Conservation (phyloP, 2,797 vertebrate genomes). For the Chaetophractus vellerosus region DNA sequence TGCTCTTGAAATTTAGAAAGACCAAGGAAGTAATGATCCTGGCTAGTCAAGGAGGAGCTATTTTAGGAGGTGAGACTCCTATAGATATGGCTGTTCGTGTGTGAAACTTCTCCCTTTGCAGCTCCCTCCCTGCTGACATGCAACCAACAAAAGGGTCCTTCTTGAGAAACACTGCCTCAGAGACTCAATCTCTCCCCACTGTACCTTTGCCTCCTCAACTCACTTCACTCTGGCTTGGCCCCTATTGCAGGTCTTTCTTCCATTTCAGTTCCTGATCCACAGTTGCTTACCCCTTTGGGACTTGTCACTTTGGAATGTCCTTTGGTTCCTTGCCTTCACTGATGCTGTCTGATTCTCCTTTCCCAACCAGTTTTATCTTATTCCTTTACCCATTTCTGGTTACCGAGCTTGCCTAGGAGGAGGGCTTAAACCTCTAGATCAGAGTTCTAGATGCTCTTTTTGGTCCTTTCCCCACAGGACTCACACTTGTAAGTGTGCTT, state of each 20-base stretch:
- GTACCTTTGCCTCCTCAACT: not conserved
- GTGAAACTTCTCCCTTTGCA: not conserved
- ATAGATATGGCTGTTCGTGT: not conserved
- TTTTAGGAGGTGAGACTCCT: not conserved
- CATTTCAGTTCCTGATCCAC: not conserved
- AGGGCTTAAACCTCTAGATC: conserved; percentile 51
- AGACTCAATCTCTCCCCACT: not conserved
- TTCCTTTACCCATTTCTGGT: not conserved
- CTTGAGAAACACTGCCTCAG: not conserved
- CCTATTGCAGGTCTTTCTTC: not conserved
- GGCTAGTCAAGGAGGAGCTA: not conserved
- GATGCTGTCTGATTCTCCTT: conserved; percentile 14
- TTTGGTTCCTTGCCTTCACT: not conserved
- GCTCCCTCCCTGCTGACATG: not conserved
- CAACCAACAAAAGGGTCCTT: not conserved
- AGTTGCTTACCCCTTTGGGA: conserved; percentile 7
- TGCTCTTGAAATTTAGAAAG: conserved; percentile 66
- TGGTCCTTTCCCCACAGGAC: not conserved
- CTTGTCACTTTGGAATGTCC: not conserved
- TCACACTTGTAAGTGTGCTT: not conserved
- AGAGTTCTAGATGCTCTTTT: conserved; percentile 23
- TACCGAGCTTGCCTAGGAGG: conserved; percentile 38
- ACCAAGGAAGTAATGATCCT: conserved; percentile 46
- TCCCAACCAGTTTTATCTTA: not conserved
- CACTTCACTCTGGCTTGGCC: not conserved